phyloP scores from a whole-genome alignment of 1,140 invertebrate genomes.

The Drosophila novamexicana region DNA sequence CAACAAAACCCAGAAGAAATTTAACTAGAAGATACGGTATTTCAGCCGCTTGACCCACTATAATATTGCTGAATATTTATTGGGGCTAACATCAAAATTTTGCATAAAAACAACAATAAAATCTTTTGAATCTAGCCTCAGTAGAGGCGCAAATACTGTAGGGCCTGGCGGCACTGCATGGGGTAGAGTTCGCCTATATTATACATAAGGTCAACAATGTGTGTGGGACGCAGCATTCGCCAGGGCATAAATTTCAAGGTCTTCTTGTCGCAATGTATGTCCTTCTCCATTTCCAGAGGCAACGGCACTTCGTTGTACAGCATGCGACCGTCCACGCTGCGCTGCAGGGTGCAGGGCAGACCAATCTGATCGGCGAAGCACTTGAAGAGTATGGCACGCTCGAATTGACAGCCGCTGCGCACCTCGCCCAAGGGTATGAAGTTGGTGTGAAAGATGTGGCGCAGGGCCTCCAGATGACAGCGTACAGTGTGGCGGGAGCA shows the following conservation, averaged over 20 bases:
- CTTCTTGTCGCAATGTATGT: conserved; percentile 74
- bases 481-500: conserved; percentile 84
- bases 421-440: conserved; percentile 87
- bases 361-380: conserved; percentile 87
- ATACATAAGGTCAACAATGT: conserved; percentile 87
- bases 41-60: background rate
- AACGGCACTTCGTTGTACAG: conserved; percentile 88
- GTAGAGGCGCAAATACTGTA: conserved; percentile 74
- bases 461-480: conserved; percentile 84
- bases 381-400: conserved; percentile 89
- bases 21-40: too few species aligned
- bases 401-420: conserved; percentile 86
- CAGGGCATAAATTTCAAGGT: conserved; percentile 84
- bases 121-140: conserved; percentile 11
- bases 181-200: conserved; percentile 85
- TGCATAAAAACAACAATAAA: conserved; percentile 6
- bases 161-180: conserved; percentile 83
- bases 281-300: conserved; percentile 83
- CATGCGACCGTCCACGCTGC: conserved; percentile 85
- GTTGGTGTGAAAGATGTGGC: conserved; percentile 66
- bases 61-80: conserved; percentile 12
- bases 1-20: too few species aligned
- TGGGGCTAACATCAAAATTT: conserved; percentile 42
- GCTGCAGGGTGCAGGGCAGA: conserved; percentile 86
- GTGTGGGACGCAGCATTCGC: conserved; percentile 86